A percentile compares a stretch with the other conserved stretches of the same genome.
phyloP scores from a whole-genome alignment of 2,888 invertebrate species.

The Microctonus aethiopoides region DNA sequence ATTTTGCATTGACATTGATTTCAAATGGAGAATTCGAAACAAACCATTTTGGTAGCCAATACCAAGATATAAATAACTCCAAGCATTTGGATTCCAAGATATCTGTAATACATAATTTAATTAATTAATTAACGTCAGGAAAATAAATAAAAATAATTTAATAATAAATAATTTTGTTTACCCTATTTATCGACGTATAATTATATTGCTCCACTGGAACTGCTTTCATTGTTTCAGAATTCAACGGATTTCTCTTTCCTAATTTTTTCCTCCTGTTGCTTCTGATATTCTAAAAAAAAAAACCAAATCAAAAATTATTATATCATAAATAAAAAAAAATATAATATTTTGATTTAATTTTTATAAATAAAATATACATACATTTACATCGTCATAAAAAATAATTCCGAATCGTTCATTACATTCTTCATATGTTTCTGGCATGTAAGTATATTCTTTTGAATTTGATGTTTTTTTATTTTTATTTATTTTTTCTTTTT shows the following conservation, averaged over 20 bases:
- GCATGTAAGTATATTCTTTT: slow-evolving; percentile 54
- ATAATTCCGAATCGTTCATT: slow-evolving; percentile 60
- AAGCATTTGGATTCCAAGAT: slow-evolving; percentile 68
- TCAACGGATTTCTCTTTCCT: slow-evolving; percentile 25
- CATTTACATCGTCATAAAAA: slow-evolving; percentile 55
- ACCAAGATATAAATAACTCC: slow-evolving; percentile 66
- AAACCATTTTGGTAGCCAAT: slow-evolving; percentile 67
- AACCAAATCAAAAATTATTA: background rate
- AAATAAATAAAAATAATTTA: no score
- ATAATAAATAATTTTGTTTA: slow-evolving; percentile 43
- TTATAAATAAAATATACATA: slow-evolving; percentile 35
- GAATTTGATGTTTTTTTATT: slow-evolving; percentile 37
- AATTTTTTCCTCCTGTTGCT: background rate
- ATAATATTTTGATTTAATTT: no score
- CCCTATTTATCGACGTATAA: slow-evolving; percentile 62
- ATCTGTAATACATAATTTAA: slow-evolving; percentile 50
- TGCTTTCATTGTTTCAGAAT: slow-evolving; percentile 48
- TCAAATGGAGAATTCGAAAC: slow-evolving; percentile 60
- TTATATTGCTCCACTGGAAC: slow-evolving; percentile 62
- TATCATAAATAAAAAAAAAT: slow-evolving; percentile 3
- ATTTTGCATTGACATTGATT: slow-evolving; percentile 42
- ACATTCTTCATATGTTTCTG: slow-evolving; percentile 57
- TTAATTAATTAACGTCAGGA: background rate
- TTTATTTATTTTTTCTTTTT: slow-evolving; percentile 25
- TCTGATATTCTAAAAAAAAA: background rate